Evolutionary conservation across 1,140 invertebrate genomes (phyloP).

Genomic region (Cherax destructor): DNA sequence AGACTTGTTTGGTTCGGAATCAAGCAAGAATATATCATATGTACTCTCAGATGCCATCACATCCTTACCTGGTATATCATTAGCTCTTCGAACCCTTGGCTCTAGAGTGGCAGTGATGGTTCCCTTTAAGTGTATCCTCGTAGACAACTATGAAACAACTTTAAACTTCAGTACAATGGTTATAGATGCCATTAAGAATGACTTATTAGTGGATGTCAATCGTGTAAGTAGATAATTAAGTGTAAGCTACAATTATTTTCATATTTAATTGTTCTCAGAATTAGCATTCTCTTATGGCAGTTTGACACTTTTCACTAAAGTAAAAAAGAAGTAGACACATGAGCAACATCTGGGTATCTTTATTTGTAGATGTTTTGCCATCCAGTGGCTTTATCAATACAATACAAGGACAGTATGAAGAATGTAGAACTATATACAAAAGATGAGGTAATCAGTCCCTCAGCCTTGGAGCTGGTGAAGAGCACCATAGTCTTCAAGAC

Average conservation of each 20-base stretch:
- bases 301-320: too few species aligned
- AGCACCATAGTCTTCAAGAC: too few species aligned
- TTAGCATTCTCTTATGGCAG: too few species aligned
- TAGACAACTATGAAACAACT: not conserved
- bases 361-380: too few species aligned
- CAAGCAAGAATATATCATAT: not conserved
- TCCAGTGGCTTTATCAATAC: too few species aligned
- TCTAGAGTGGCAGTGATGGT: constrained; percentile 32
- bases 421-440: too few species aligned
- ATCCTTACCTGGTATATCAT: not conserved
- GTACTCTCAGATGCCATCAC: not conserved
- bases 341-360: too few species aligned
- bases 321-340: too few species aligned
- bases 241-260: not conserved
- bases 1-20: not conserved
- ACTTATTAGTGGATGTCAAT: constrained; percentile 48
- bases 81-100: constrained; percentile 16
- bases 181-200: not conserved
- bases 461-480: too few species aligned
- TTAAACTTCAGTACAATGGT: constrained; percentile 9
- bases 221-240: constrained; percentile 24
- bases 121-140: constrained; percentile 19
- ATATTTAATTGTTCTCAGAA: not conserved
- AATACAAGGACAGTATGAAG: too few species aligned
- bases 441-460: too few species aligned